phyloP scores from a whole-genome alignment of 2,113 vertebrate species.

The Otolemur garnettii region DNA sequence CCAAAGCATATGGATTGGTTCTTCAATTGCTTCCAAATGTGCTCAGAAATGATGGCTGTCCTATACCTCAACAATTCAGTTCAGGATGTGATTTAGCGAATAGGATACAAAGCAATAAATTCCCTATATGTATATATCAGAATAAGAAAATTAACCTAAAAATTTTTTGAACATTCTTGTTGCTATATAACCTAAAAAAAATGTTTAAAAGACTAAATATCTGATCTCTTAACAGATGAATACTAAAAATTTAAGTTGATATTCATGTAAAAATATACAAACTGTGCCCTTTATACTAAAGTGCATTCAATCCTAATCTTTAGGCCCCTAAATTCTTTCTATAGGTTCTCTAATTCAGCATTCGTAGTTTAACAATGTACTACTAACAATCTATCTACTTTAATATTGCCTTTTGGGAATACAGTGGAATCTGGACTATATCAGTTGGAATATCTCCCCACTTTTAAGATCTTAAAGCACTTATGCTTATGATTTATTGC shows the following conservation, averaged over 20 bases:
- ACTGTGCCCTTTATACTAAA: conserved; percentile 88
- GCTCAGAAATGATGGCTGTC: conserved; percentile 45
- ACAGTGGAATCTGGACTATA: conserved; percentile 33
- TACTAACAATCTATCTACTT: conserved; percentile 59
- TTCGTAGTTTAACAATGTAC: conserved; percentile 68
- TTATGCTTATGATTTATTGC: conserved; percentile 4
- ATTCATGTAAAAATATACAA: conserved; percentile 74
- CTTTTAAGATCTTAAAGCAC: conserved; percentile 38
- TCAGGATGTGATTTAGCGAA: conserved; percentile 40
- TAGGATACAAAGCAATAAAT: conserved; percentile 46
- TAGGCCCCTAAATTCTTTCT: conserved; percentile 81
- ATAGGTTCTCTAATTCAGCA: conserved; percentile 82
- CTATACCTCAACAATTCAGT: conserved; percentile 64
- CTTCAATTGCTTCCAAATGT: conserved; percentile 18
- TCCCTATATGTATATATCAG: conserved; percentile 24
- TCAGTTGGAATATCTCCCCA: background rate
- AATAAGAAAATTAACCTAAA: conserved; percentile 72
- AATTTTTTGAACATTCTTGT: background rate
- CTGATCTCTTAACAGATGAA: conserved; percentile 71
- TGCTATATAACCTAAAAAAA: conserved; percentile 7
- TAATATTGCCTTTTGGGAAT: background rate
- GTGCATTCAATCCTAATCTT: conserved; percentile 84
- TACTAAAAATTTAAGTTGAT: conserved; percentile 69
- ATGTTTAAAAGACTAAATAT: conserved; percentile 63
- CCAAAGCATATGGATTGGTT: background rate